Evolutionary conservation across 2,797 vertebrate genomes (phyloP), one percentile per base, ranked within the genome.

Genomic region (Calcarius lapponicus): DNA sequence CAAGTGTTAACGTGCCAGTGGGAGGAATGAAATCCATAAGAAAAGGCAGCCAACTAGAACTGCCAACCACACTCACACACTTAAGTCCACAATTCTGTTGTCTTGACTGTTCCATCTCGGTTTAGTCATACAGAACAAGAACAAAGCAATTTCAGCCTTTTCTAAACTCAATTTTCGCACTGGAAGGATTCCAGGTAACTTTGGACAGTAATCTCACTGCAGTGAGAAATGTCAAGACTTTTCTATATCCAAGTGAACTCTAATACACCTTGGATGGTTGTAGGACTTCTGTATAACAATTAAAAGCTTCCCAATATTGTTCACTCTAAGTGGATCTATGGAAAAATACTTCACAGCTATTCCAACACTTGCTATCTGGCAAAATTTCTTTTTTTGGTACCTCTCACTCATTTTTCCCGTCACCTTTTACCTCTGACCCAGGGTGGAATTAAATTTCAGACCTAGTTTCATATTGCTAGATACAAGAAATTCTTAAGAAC

Each of bases 121-220:
- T 74, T 92, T 31, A 89, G 69, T n/a, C 57, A 71, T 14, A 14
- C 70, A 80, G 47, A 91, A 90, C 36, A 21, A 92, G 58, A 84
- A 80, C 42, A 89, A 96, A 85, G 72, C 65, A 69, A 87, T 95
- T 87, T 74, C 75, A 90, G 69, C 14, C 61, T 72, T 92, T 87
- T 81, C 85, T 56, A 61, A 90, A 80, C 42, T 74, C 61, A 65
- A 9, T 80, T 94, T 87, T 86, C 66, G 25, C n/a, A 48, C 66
- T 89, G 81, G 48, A 93, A 60, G 14, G 18, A 60, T 83, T 91
- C 75, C 61, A 93, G 61, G 29, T 40, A 62, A 64, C 56, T 91
- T 75, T 67, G 34, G 69, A 80, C 61, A 64, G 53, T 42, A 67
- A 67, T 67, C 43, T 89, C 65, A 66, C 38, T 25, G 29, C 60